A percentile compares a stretch with the other conserved stretches of the same genome.
Conservation (phyloP, 2,113 vertebrate genomes). For the Cryptomyrus ogoouensis region DNA sequence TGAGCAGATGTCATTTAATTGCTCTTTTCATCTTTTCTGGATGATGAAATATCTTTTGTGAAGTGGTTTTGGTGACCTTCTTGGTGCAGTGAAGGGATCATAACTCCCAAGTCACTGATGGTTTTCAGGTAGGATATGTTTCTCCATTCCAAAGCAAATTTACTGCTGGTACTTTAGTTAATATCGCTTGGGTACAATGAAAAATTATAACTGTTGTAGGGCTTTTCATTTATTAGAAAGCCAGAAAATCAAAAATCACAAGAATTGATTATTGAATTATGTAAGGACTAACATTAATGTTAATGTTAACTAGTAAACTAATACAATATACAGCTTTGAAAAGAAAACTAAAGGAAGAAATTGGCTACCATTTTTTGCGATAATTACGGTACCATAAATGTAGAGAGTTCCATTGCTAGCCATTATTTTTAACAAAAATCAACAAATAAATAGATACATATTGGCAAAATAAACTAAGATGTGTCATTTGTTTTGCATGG, state of each 20-base stretch:
- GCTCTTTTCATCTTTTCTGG: constrained; percentile 19
- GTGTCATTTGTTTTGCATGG: not conserved
- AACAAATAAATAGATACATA: not conserved
- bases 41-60: not conserved
- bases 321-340: not conserved
- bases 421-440: not conserved
- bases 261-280: not conserved
- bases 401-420: not conserved
- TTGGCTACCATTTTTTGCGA: not conserved
- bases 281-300: not conserved
- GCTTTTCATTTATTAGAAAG: not conserved
- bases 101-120: not conserved
- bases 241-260: not conserved
- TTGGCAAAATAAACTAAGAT: not conserved
- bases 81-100: not conserved
- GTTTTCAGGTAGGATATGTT: not conserved
- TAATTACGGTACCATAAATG: not conserved
- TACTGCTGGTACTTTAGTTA: too few species aligned
- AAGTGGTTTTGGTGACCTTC: not conserved
- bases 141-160: not conserved
- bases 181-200: not conserved
- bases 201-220: not conserved
- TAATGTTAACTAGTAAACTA: not conserved
- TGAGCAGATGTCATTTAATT: constrained; percentile 49
- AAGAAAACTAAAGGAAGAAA: not conserved